Conservation (phyloP, 1,140 invertebrate genomes). For the Anoplolepis gracilipes region DNA sequence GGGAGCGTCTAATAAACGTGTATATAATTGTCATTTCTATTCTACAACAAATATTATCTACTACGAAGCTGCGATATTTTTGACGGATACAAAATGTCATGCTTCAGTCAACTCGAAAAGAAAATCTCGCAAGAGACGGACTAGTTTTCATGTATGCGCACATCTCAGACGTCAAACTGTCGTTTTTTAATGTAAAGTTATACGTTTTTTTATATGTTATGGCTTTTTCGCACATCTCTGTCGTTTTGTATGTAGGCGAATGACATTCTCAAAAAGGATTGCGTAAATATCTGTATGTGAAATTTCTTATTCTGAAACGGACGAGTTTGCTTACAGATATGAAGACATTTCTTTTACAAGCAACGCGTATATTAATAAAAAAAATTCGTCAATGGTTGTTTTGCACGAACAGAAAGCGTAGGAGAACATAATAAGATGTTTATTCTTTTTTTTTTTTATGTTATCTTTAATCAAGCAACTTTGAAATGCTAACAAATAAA, state of each 20-base stretch:
- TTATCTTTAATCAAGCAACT: slow-evolving; percentile 8
- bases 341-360: background rate
- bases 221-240: background rate
- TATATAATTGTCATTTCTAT: slow-evolving; percentile 29
- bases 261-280: slow-evolving; percentile 9
- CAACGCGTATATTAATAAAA: background rate
- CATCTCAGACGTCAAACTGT: background rate
- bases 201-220: slow-evolving; percentile 29
- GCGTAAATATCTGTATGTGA: slow-evolving; percentile 7
- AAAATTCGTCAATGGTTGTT: background rate
- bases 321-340: background rate
- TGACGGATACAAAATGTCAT: slow-evolving; percentile 44
- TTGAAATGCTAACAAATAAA: slow-evolving; percentile 40
- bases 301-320: background rate
- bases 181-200: slow-evolving; percentile 20
- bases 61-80: background rate
- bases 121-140: slow-evolving; percentile 36
- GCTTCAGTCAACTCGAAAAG: slow-evolving; percentile 25
- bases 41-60: too few relatives aligned
- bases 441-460: too few relatives aligned
- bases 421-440: background rate
- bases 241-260: background rate
- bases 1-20: background rate
- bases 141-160: slow-evolving; percentile 1
- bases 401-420: background rate